Evolutionary conservation across 2,113 vertebrate genomes (phyloP).

Genomic region (Xenopus laevis): DNA sequence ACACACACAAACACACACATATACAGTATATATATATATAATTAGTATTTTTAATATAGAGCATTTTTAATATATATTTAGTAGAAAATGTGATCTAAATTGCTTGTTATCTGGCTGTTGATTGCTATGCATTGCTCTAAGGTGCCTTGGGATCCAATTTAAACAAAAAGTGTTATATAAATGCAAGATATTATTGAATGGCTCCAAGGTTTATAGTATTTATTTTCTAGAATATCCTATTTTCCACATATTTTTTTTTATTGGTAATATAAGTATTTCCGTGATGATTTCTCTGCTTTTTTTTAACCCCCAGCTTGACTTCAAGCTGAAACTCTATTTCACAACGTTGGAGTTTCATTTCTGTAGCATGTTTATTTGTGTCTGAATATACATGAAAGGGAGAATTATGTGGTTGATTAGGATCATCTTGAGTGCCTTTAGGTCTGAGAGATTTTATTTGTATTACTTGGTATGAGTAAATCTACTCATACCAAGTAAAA

Average conservation of each 20-base stretch:
- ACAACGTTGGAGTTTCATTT: not conserved
- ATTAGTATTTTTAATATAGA: too few relatives aligned
- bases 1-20: too few relatives aligned
- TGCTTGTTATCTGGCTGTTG: conserved; percentile 5
- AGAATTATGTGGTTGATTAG: not conserved
- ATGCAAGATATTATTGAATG: conserved; percentile 30
- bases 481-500: too few relatives aligned
- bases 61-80: too few relatives aligned
- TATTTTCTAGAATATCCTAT: conserved; percentile 23
- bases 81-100: not conserved
- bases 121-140: conserved; percentile 19
- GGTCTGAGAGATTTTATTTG: too few relatives aligned
- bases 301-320: conserved; percentile 1
- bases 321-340: not conserved
- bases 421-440: not conserved
- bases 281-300: conserved; percentile 2
- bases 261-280: conserved; percentile 6
- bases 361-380: not conserved
- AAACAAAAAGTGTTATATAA: conserved; percentile 39
- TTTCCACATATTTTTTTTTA: conserved; percentile 15
- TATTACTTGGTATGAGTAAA: too few relatives aligned
- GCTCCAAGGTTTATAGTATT: conserved; percentile 28
- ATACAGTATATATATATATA: too few relatives aligned
- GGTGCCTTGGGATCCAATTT: conserved; percentile 28
- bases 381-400: not conserved